phyloP scores from a whole-genome alignment of 2,113 vertebrate genomes.

The Grus americana region DNA sequence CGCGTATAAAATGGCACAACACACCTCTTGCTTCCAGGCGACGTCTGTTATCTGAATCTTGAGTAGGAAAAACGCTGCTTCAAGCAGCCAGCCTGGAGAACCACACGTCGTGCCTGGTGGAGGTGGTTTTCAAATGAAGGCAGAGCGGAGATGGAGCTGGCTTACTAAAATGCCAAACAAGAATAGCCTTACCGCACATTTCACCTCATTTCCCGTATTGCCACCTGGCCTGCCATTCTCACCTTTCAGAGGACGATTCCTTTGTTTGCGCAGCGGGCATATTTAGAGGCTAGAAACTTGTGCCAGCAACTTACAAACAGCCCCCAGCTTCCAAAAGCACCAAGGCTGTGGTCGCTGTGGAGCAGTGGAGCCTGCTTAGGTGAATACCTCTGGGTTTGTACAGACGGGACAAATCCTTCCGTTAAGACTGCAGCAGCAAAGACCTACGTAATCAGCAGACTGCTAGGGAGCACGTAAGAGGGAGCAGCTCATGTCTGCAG shows the following conservation, averaged over 20 bases:
- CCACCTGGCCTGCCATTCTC: background rate
- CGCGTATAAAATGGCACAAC: background rate
- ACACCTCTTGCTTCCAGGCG: background rate
- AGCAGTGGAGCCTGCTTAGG: background rate
- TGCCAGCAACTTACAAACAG: background rate
- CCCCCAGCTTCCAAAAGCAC: background rate
- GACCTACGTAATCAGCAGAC: background rate
- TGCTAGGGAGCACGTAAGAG: background rate
- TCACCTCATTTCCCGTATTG: background rate
- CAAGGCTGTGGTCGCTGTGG: background rate
- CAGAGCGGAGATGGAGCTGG: background rate
- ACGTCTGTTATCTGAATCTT: background rate
- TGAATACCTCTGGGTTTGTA: background rate
- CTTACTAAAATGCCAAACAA: background rate
- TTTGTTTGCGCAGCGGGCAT: background rate
- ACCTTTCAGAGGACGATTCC: background rate
- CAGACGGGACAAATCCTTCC: background rate
- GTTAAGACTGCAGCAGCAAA: background rate
- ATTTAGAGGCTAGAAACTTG: background rate
- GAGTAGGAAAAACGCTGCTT: background rate
- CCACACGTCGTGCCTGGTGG: background rate
- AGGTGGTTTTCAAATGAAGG: background rate
- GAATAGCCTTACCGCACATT: background rate
- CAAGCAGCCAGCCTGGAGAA: background rate
- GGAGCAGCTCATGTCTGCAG: background rate